These are phyloP conservation scores for Falco punctatus DNA, from an alignment of 2,113 vertebrate genomes.

Conservation along the genomic window DNA sequence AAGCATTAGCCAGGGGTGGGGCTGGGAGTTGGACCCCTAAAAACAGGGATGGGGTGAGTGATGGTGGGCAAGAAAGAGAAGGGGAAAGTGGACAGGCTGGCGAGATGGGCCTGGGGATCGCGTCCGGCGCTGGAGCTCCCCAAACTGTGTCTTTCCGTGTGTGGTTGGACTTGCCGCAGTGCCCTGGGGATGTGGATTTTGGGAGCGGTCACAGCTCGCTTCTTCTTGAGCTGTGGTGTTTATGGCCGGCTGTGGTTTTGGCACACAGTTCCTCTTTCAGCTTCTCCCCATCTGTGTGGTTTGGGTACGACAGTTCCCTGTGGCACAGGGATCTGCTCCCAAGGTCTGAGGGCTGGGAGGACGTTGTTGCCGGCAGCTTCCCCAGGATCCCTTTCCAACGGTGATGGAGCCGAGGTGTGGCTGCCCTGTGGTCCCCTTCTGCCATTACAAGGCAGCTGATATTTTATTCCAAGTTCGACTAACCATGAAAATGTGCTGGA, in stretches of 20 bases:
- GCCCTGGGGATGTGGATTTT: background rate
- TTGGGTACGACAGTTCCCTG: background rate
- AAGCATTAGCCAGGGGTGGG: background rate
- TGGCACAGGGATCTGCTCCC: background rate
- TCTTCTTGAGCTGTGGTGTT: background rate
- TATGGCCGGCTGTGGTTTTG: constrained; percentile 21
- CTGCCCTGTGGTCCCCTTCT: background rate
- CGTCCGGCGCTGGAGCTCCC: background rate
- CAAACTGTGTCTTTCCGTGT: background rate
- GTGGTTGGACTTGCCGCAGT: background rate
- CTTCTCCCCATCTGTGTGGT: background rate
- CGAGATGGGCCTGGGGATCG: background rate
- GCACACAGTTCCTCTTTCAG: background rate
- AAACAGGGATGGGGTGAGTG: background rate
- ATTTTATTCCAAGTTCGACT: background rate
- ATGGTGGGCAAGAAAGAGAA: background rate
- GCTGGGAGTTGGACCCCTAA: background rate
- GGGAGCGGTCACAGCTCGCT: background rate
- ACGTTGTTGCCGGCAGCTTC: background rate
- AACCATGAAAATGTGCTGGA: constrained; percentile 12
- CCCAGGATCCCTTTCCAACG: background rate
- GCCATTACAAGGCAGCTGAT: background rate
- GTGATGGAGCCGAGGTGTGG: background rate
- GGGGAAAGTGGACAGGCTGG: background rate
- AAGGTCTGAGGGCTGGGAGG: background rate